Evolutionary conservation across 37 sponge, comb jelly and placozoan genomes (phyloP), one percentile per base, ranked within the genome.

Genomic region (Halichondria panicea): DNA sequence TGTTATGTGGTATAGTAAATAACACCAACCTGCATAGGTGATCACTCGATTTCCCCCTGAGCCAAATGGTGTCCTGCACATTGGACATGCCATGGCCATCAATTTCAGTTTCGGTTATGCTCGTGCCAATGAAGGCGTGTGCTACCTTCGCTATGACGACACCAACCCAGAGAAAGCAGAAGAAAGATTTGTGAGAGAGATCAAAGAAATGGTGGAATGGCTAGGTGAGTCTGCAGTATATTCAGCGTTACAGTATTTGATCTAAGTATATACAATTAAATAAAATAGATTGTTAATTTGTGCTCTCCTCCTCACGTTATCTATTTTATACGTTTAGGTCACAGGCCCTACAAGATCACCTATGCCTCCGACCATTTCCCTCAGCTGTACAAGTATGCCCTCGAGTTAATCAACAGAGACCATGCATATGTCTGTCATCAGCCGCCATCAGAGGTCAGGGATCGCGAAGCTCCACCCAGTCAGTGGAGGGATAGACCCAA

Each of bases 51-150:
- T 99, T 65, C 99, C 99, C 55, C 99, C 99, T 37, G 99, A 99
- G 70, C 99, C 99, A 7, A 99, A 99, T 82, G 99, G 99, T 15
- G 91, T 95, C 48, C 85, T 99, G 0, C 99, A 99, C 75, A 99
- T 99, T 71, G 99, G 99, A 48, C 99, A 99, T 77, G 99, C 99
- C 35, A 99, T 91, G 53, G 96, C 99, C 50, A 99, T 99, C 86
- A 99, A 99, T 78, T 96, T 99, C 70, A 99, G 92, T 67, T 99
- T 99, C 55, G 80, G 82, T 11, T 99, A 93, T 90, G 99, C 99
- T 11, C 88, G 87, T 66, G 84, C 94, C 21, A 85, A 94, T 71
- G 79, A 70, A 40, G 97, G 97, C 15, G 73, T 96, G 50, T 79
- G 81, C 19, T 96, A 91, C 61, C 68, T 96, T 24, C 60, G 97